Percentiles rank a stretch among this genome's conserved stretches.
These are phyloP conservation scores for Stenurella melanura DNA, from an alignment of 2,888 invertebrate species.

Conservation along the genomic window DNA sequence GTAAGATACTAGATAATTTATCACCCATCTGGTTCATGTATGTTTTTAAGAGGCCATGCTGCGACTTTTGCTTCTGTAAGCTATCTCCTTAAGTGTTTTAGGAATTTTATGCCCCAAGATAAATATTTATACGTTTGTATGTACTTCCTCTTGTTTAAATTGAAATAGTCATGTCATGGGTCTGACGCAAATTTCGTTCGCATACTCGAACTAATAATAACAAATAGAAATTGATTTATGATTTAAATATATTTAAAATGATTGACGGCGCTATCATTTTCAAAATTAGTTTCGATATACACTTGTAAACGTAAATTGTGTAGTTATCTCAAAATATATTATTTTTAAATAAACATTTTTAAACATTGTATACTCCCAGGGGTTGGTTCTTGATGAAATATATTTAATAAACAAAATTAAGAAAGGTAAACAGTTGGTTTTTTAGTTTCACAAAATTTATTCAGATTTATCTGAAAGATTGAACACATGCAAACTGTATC, in stretches of 20 bases:
- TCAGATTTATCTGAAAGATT: no score
- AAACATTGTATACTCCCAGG: no score
- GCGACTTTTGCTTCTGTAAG: constrained; percentile 39
- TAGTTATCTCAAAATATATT: no score
- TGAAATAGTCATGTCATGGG: background rate
- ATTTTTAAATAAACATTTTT: no score
- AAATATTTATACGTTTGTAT: constrained; percentile 37
- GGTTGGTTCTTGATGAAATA: no score
- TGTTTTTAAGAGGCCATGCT: constrained; percentile 34
- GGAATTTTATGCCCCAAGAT: constrained; percentile 36
- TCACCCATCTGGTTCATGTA: constrained; percentile 45
- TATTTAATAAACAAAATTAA: no score
- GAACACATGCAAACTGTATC: no score
- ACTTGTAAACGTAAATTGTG: no score
- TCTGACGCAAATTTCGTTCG: constrained; percentile 13
- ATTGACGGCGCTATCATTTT: background rate
- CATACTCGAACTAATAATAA: background rate
- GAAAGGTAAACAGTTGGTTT: no score
- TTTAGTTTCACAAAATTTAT: no score
- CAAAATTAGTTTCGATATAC: background rate
- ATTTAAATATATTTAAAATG: background rate
- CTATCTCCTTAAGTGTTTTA: constrained; percentile 41
- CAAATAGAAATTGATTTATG: background rate
- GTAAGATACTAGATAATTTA: constrained; percentile 37
- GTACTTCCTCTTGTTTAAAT: constrained; percentile 30